Evolutionary conservation across 2,888 invertebrate genomes (phyloP), one percentile per base, ranked within the genome.

Genomic region (Ganaspis brasiliensis): DNA sequence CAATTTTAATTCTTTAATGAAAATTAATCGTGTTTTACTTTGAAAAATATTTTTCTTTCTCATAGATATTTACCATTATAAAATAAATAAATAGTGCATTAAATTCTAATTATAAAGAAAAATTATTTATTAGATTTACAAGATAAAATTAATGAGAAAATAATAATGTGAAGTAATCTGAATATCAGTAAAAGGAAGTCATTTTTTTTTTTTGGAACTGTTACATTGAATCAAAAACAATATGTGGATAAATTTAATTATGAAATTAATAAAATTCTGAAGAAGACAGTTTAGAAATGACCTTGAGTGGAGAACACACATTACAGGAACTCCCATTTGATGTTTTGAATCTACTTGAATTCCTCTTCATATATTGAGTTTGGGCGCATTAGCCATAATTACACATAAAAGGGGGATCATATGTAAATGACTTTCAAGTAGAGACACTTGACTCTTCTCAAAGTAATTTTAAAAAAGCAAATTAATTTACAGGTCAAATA

Each of bases 351-450:
- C 49, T 77, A 56, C 56, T 80, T 77, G 79, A 83, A 77, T 75
- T 79, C 75, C 81, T 77, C 74, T 74, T 77, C 78, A 76, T 86
- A 84, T 81, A 84, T 86, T 83, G 85, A 79, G 76, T 82, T 75
- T 72, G 12, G 40, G 70, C 56, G 40, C 40, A 40, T 40, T 40
- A 40, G 40, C 40, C 40, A 40, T 40, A 40, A 40, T 40, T 40
- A 40, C 40, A 40, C 40, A 40, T 40, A 40, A 40, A 35, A 12
- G 12, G 40, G 12, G 10, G 12, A 40, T 40, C 4, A 40, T 40
- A 40, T 35, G 59, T 1, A n/a, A 59, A 59, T 59, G n/a, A 59
- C 35, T 10, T n/a, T 31, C 2, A 16, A 59, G 31, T 59, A 9
- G n/a, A 24, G n/a, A 26, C 9, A 57, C n/a, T 57, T n/a, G 5